phyloP scores from a whole-genome alignment of 1,140 invertebrate species.

The Anthonomus grandis region DNA sequence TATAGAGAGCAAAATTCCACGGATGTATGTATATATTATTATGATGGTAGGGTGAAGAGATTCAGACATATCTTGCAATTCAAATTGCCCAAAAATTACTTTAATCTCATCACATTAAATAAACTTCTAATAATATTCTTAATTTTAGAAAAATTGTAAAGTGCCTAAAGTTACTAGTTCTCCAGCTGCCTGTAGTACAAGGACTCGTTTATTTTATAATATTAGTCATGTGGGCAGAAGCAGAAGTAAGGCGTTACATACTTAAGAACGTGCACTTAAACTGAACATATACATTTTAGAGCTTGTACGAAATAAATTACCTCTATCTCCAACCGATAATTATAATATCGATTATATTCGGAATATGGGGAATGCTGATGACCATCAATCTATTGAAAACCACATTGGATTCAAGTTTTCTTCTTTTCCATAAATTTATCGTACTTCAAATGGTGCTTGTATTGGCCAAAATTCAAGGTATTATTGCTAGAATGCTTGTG shows the following conservation, averaged over 20 bases:
- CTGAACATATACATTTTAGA: slow-evolving; percentile 44
- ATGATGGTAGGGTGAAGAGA: no score
- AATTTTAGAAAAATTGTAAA: slow-evolving; percentile 31
- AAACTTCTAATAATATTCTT: slow-evolving; percentile 33
- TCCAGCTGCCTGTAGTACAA: slow-evolving; percentile 60
- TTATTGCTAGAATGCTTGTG: slow-evolving; percentile 50
- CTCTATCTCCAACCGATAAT: slow-evolving; percentile 59
- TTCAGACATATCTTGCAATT: no score
- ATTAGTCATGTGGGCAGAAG: slow-evolving; percentile 59
- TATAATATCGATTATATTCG: slow-evolving; percentile 57
- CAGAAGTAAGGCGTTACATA: slow-evolving; percentile 51
- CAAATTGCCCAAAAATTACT: no score
- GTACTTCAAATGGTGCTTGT: slow-evolving; percentile 55
- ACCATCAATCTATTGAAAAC: slow-evolving; percentile 52
- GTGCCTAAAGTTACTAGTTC: slow-evolving; percentile 52
- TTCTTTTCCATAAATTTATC: slow-evolving; percentile 49
- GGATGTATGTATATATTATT: no score
- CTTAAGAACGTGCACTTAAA: slow-evolving; percentile 3
- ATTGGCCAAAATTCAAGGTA: slow-evolving; percentile 56
- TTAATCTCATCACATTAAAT: no score
- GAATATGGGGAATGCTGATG: slow-evolving; percentile 62
- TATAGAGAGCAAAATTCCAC: no score
- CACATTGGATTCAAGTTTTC: slow-evolving; percentile 47
- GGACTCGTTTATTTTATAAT: slow-evolving; percentile 54
- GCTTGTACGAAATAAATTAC: slow-evolving; percentile 57